Base-by-base conservation (phyloP, 2,797 vertebrate species). In the Chromobotia macracanthus region DNA sequence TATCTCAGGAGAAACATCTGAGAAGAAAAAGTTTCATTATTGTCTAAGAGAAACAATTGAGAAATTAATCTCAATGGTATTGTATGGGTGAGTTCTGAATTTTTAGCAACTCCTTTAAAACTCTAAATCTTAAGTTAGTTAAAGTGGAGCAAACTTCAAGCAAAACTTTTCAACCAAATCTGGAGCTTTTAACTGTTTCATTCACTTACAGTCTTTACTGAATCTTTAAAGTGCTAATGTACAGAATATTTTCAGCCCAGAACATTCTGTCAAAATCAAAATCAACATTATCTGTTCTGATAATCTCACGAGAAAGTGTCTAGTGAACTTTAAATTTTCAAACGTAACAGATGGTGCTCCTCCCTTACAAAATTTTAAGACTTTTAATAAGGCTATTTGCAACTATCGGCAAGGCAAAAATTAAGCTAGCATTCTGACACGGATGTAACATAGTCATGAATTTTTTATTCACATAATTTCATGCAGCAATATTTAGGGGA, bases 401-500 rank as follows among this genome's bases (percentile, higher is more conserved):
- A 78, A 38, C 66, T 60, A 69, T 77, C 6, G 16, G 65, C 35
- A 60, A 68, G 21, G 41, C 35, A 48, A 68, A 63, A 60, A 60
- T 58, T 8, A 23, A 11, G 51, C n/a, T 68, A 41, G 9, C 23
- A 13, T 77, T 5, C 23, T 68, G 51, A 64, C 25, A 65, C 25
- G 41, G 21, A 82, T 51, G 38, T 67, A 87, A 86, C 85, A 60
- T 28, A 60, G 23, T 87, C 87, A 87, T 90, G 86, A 88, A 85
- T 91, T 89, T 87, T 91, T 86, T 76, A 78, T 82, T 21, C 15
- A 51, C 23, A 72, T 50, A 5, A 72, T 21, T 69, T 13, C 16
- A 41, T 63, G 23, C 19, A 71, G 21, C 15, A 53, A 18, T 58
- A 31, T 68, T 41, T 44, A 11, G n/a, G 12, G 15, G 46, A 28